Base-by-base conservation (phyloP, 2,113 vertebrate species). In the Cisticola juncidis region DNA sequence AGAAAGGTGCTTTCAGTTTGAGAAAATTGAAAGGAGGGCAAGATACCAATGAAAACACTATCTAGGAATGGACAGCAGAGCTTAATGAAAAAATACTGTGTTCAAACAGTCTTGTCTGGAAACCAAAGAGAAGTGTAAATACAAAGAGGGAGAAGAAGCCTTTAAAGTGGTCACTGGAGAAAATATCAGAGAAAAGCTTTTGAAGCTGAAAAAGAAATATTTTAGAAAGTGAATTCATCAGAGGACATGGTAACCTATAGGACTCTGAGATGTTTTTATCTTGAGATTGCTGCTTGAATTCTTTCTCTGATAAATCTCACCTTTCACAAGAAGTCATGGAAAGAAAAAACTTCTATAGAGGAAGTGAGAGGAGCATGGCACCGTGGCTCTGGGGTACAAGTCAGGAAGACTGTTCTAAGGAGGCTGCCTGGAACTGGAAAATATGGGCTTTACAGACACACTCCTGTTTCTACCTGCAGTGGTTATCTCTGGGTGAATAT, bases 21-120 rank as follows among this genome's bases (percentile, higher is more conserved):
- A 83, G 74, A 89, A 89, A 80, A 77, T 9, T 86, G 74, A 95
- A 89, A 93, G 54, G 33, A 90, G 51, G 42, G 79, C n/a, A 86
- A 94, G 47, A 69, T 57, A 92, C 19, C 90, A 80, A 44, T 56
- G 71, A 93, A 91, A 95, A 91, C 33, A 70, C 33, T 50, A 29
- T 58, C 62, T 71, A 88, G 62, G 74, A 85, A 92, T 4, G 22
- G 87, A 77, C 50, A 70, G 78, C 54, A 88, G 57, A 82, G 38
- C 71, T 88, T 90, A 80, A 96, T 91, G 68, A 91, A 93, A 95
- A 77, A 95, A 88, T 51, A 54, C 47, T 42, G 24, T 58, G 42
- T 73, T 92, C 50, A 80, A 87, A 85, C 58, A 91, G 42, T 40
- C 19, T 33, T 94, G 38, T 21, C 81, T 91, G 64, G 58, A 93